These are phyloP conservation scores for Halictus ligatus DNA, from an alignment of 2,888 invertebrate species.

Conservation along the genomic window DNA sequence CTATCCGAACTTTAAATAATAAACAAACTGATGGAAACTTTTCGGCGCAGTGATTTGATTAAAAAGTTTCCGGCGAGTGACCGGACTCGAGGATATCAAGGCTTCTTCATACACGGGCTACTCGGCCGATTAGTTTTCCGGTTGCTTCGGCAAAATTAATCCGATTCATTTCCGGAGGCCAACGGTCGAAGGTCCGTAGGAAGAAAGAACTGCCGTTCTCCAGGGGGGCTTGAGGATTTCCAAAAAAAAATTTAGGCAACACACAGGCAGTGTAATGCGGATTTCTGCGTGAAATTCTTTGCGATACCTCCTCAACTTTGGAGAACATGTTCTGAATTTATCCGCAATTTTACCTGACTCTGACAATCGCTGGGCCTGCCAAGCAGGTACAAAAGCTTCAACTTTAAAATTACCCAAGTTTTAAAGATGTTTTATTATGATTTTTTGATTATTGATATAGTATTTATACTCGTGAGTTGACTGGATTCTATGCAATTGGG, in stretches of 20 bases:
- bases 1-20: conserved; percentile 28
- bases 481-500: background rate
- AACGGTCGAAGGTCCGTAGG: background rate
- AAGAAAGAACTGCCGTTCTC: background rate
- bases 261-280: background rate
- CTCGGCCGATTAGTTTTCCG: conserved; percentile 18
- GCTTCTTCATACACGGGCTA: background rate
- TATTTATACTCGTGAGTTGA: too few species aligned
- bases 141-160: background rate
- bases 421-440: background rate
- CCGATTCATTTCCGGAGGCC: background rate
- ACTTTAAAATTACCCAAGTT: background rate
- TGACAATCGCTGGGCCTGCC: too few species aligned
- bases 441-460: background rate
- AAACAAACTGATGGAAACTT: conserved; percentile 40
- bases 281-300: background rate
- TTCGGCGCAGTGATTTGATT: conserved; percentile 43
- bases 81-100: conserved; percentile 7
- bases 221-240: background rate
- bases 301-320: too few species aligned
- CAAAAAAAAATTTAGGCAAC: background rate
- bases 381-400: background rate
- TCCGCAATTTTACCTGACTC: too few species aligned
- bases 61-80: conserved; percentile 31
- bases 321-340: background rate